These are phyloP conservation scores for Cylloceria caligata DNA, from an alignment of 2,888 invertebrate genomes.

Conservation along the genomic window DNA sequence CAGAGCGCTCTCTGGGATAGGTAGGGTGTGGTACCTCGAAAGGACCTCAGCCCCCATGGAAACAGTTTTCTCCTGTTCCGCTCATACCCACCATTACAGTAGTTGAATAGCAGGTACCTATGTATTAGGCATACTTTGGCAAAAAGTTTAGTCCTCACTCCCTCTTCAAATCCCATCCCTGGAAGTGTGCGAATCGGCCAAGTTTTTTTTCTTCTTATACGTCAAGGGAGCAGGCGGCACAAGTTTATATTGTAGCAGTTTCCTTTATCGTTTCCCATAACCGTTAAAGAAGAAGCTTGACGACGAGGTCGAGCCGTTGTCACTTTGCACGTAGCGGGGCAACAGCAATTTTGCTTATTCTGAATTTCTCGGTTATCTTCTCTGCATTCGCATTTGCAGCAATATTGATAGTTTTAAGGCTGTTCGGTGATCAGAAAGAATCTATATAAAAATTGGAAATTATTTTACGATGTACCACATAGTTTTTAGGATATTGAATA, in stretches of 20 bases:
- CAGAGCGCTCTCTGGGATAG: background rate
- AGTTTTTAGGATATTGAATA: too few species aligned
- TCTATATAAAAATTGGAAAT: too few species aligned
- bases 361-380: conserved; percentile 8
- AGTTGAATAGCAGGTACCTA: background rate
- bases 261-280: too few species aligned
- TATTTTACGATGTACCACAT: too few species aligned
- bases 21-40: background rate
- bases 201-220: too few species aligned
- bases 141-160: background rate
- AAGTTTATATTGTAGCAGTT: too few species aligned
- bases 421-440: too few species aligned
- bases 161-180: conserved; percentile 55
- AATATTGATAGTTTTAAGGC: too few species aligned
- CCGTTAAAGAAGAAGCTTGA: conserved; percentile 52
- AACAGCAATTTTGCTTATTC: background rate
- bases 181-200: too few species aligned
- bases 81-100: background rate
- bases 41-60: background rate
- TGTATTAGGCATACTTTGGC: background rate
- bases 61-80: background rate
- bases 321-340: conserved; percentile 22
- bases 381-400: too few species aligned
- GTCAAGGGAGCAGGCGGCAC: too few species aligned
- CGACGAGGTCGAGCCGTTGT: conserved; percentile 62